Evolutionary conservation across 2,113 vertebrate genomes (phyloP), one percentile per base, ranked within the genome.

Genomic region (Eulacestoma nigropectus): DNA sequence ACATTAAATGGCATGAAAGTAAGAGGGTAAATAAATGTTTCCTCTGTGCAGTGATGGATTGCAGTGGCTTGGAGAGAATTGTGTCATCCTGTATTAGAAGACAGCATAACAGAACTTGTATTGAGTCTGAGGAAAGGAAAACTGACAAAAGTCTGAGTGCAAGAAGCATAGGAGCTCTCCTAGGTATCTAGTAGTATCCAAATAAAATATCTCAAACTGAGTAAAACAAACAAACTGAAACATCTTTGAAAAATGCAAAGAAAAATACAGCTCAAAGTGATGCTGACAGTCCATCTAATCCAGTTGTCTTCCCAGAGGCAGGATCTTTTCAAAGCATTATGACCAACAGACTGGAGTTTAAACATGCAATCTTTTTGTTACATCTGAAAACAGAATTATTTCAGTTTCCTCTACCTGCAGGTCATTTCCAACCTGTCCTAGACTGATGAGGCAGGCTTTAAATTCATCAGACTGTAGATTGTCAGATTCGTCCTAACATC

Each of bases 361-460:
- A 94, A 62, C 39, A 29, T 42, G 47, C 52, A 23, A 1, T 17
- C 15, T 83, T 56, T 87, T 79, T 44, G 10, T 44, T 88, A 37
- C 9, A 30, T 63, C 63, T 52, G 53, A 57, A 96, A 92, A 57
- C 29, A 82, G 37, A 94, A 82, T 64, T 37, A 11, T 60, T 65
- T n/a, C 50, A 63, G 30, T 82, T 95, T 95, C 63, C 65, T 95
- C 96, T 97, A 97, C 97, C 97, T 97, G 95, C 84, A 95, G 69
- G 49, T 97, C 90, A 95, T 97, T 97, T 91, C 96, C 96, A 97
- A 97, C 96, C 94, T 96, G 94, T 87, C 96, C 98, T 92, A 98
- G 96, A 95, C 97, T 97, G 97, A 97, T 97, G 94, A 97, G 96
- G 87, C 97, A 98, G 94, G 97, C 97, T 96, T 97, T 97, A 96